Percentiles rank a stretch among this genome's conserved stretches.
Conservation (phyloP, 2,888 invertebrate genomes). For the Xestia sexstrigata region DNA sequence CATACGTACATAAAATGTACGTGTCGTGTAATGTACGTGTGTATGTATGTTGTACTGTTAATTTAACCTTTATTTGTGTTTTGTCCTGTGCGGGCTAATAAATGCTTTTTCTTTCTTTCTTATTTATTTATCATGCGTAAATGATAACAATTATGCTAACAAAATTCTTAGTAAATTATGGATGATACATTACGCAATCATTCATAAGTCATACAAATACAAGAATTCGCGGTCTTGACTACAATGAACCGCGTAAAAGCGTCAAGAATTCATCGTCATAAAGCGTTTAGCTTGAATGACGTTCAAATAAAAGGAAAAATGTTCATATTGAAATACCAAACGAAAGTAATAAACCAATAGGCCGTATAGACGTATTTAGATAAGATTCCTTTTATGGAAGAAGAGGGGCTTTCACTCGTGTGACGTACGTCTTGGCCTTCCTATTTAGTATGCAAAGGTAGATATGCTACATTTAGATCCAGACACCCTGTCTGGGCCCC, state of each 20-base stretch:
- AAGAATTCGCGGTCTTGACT: conserved; percentile 22
- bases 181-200: conserved; percentile 23
- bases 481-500: no score
- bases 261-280: conserved; percentile 37
- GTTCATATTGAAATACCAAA: conserved; percentile 34
- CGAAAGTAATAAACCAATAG: conserved; percentile 1
- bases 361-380: background rate
- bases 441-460: background rate
- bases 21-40: no score
- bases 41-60: no score
- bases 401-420: conserved; percentile 3
- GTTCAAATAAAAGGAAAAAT: conserved; percentile 35
- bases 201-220: conserved; percentile 31
- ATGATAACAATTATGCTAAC: background rate
- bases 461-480: background rate
- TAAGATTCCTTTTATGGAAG: conserved; percentile 20
- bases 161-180: background rate
- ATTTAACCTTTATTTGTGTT: no score
- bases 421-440: conserved; percentile 5
- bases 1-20: background rate
- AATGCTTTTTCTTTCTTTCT: no score
- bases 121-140: conserved; percentile 1
- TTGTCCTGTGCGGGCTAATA: no score
- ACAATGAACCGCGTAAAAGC: conserved; percentile 9
- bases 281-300: background rate